phyloP scores from a whole-genome alignment of 2,888 invertebrate genomes.

The Ectobius pallidus region DNA sequence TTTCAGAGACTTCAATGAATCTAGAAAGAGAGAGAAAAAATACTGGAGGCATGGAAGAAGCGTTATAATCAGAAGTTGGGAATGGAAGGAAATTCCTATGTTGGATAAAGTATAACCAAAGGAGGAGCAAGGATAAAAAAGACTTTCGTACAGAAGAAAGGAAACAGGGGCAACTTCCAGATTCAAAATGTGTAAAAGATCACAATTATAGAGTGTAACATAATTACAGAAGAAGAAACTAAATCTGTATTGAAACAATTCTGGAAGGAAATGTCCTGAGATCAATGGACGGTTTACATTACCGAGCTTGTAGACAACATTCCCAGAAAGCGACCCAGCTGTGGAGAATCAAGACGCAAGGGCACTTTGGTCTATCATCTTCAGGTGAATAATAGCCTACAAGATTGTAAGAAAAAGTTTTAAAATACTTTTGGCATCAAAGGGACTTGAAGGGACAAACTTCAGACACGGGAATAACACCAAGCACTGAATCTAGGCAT shows the following conservation, averaged over 20 bases:
- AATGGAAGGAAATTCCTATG: neutral
- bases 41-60: neutral
- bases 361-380: no score
- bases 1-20: neutral
- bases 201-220: neutral
- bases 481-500: neutral
- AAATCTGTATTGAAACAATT: constrained; percentile 4
- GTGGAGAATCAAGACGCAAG: no score
- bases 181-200: neutral
- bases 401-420: constrained; percentile 23
- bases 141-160: neutral
- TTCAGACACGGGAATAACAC: neutral
- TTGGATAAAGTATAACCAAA: neutral
- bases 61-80: no score
- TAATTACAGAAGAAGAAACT: neutral
- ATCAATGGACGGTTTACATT: constrained; percentile 11
- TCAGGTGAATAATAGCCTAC: neutral
- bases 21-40: neutral
- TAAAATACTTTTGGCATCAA: constrained; percentile 14
- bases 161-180: neutral
- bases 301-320: no score
- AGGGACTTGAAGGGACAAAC: constrained; percentile 1
- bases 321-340: no score
- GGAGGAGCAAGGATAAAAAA: neutral
- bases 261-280: neutral